Base-by-base conservation (phyloP, 2,797 vertebrate genomes). In the Sebastes iracundus region DNA sequence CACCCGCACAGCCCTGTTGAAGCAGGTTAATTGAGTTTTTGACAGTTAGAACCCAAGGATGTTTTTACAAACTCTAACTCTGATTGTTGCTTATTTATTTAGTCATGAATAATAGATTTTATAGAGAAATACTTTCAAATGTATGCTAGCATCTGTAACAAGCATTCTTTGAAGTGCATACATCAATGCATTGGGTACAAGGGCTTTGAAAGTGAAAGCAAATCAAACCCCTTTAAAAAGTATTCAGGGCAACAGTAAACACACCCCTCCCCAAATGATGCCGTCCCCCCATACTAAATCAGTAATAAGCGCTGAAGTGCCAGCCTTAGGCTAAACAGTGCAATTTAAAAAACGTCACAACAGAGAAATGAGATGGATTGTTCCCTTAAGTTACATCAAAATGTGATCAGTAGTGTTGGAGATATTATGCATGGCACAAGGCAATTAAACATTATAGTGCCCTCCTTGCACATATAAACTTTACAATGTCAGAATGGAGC, bases 321-420 rank as follows among this genome's bases (percentile, higher is more conserved):
- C 28, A 67, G 75, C 72, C 60, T 61, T 77, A 22, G 75, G 72
- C 68, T 68, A 78, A 83, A 80, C n/a, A 81, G 60, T 30, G 74
- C 64, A 72, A 79, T 81, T 81, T 80, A 69, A 80, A 77, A 79
- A 76, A 84, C 71, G 77, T 83, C 53, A 75, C 53, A 74, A 82
- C 75, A 72, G 68, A 82, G 77, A 82, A 82, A 74, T 76, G 12
- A 77, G 74, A 68, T 70, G 52, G 60, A 76, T 76, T 2, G 1
- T 73, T 82, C 64, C 60, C 70, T 73, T 49, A 76, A 78, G 75
- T 83, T 84, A 46, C 49, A 83, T 56, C n/a, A 70, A 62, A 71
- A 33, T 75, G 64, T 83, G 64, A 81, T 82, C 77, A 76, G 65
- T 16, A 58, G 75, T 72, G 61, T 74, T 72, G 23, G 23, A 67